Percentiles rank a stretch among this genome's conserved stretches.
Conservation (phyloP, 2,113 vertebrate genomes). For the Spea bombifrons region DNA sequence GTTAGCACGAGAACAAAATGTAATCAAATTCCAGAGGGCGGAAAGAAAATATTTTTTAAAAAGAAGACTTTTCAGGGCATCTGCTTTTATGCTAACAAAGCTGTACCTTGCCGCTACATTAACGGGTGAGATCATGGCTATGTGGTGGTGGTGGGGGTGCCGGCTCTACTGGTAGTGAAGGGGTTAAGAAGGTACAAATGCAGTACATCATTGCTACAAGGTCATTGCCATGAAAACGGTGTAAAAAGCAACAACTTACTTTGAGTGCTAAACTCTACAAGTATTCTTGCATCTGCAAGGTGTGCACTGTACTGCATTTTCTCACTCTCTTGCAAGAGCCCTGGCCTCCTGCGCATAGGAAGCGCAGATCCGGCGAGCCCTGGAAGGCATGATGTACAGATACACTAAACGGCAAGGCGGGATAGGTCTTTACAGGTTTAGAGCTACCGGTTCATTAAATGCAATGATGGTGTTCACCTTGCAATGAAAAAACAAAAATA, state of each 20-base stretch:
- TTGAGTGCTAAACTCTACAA: conserved; percentile 48
- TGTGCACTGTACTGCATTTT: conserved; percentile 43
- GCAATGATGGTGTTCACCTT: conserved; percentile 3
- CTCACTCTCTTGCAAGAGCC: conserved; percentile 43
- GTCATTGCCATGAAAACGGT: conserved; percentile 18
- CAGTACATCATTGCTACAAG: conserved; percentile 29
- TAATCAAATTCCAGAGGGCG: neutral
- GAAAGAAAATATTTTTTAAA: neutral
- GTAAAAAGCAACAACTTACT: conserved; percentile 46
- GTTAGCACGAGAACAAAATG: neutral
- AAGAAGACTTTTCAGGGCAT: neutral
- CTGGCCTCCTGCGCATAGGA: conserved; percentile 43
- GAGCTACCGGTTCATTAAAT: neutral
- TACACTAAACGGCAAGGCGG: conserved; percentile 35
- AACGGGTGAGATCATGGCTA: conserved; percentile 3
- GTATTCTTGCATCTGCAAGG: conserved; percentile 42
- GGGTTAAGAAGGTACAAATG: conserved; percentile 16
- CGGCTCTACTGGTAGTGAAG: conserved; percentile 3
- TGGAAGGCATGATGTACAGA: conserved; percentile 45
- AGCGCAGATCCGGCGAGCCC: conserved; percentile 44
- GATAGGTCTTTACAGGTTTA: conserved; percentile 12
- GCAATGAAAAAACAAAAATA: neutral
- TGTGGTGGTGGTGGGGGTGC: neutral
- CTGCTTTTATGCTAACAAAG: neutral
- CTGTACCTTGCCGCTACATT: neutral